Conservation (phyloP, 2,888 invertebrate species). For the Philhelius pedissequus region DNA sequence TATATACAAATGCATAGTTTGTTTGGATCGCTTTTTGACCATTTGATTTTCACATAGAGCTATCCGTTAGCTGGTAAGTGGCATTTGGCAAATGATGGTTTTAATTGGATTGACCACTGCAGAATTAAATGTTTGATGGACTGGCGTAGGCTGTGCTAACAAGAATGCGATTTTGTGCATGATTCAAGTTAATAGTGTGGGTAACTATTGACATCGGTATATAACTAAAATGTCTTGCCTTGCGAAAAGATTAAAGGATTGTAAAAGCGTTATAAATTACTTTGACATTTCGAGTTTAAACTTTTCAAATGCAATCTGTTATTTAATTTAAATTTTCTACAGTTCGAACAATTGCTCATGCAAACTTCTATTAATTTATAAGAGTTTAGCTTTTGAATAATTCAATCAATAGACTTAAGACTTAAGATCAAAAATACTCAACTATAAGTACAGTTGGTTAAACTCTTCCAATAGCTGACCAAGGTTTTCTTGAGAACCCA, state of each 20-base stretch:
- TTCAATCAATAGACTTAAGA: no score
- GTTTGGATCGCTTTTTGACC: slow-evolving; percentile 21
- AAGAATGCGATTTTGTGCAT: slow-evolving; percentile 6
- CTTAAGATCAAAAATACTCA: no score
- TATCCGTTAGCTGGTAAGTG: slow-evolving; percentile 31
- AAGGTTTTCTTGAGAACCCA: no score
- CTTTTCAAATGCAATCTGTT: background rate
- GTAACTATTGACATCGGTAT: background rate
- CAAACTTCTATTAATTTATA: no score
- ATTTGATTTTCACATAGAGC: slow-evolving; percentile 21
- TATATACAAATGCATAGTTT: background rate
- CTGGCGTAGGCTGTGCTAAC: background rate
- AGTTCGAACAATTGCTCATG: no score
- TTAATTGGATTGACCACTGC: slow-evolving; percentile 44
- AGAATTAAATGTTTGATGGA: background rate
- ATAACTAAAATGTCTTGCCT: background rate
- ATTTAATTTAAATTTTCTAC: no score
- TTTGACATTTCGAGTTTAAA: background rate
- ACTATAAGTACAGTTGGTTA: no score
- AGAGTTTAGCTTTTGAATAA: no score
- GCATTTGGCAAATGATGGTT: slow-evolving; percentile 43
- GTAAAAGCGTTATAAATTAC: background rate
- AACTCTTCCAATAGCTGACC: no score
- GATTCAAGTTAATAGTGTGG: background rate
- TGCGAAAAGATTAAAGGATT: background rate